These are phyloP conservation scores for Camelus bactrianus DNA, from an alignment of 2,113 vertebrate genomes.

Conservation along the genomic window DNA sequence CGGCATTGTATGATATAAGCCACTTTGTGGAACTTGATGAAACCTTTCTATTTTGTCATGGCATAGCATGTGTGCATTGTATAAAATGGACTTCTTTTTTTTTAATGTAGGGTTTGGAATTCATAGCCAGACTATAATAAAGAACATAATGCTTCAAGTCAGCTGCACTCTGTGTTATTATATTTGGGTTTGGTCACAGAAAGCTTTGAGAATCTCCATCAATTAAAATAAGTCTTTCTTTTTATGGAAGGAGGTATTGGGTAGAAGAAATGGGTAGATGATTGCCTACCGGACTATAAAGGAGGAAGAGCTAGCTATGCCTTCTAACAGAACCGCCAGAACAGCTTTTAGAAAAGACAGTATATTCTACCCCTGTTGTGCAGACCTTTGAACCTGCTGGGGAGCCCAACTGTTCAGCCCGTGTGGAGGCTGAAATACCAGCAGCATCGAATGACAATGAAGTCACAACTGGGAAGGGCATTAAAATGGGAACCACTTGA, in stretches of 20 bases:
- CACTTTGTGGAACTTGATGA: conserved; percentile 34
- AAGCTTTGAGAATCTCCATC: conserved; percentile 78
- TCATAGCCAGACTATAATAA: conserved; percentile 31
- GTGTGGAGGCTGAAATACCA: conserved; percentile 81
- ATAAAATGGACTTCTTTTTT: conserved; percentile 21
- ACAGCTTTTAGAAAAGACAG: conserved; percentile 81
- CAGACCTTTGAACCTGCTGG: conserved; percentile 85
- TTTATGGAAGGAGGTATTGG: not conserved
- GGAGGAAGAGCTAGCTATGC: conserved; percentile 78
- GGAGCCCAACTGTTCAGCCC: conserved; percentile 78
- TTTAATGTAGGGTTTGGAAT: conserved; percentile 55
- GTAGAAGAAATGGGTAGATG: conserved; percentile 57
- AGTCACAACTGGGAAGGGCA: conserved; percentile 78
- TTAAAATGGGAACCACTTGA: conserved; percentile 80
- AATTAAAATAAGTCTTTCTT: conserved; percentile 65
- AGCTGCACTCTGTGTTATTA: conserved; percentile 53
- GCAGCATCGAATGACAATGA: conserved; percentile 82
- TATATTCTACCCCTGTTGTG: conserved; percentile 81
- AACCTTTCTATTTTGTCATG: conserved; percentile 58
- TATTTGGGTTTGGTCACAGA: conserved; percentile 71
- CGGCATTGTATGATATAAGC: not conserved
- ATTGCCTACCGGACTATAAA: conserved; percentile 82
- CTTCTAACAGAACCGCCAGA: conserved; percentile 82
- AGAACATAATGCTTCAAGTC: conserved; percentile 68
- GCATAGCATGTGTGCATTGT: not conserved